Conservation (phyloP, 2,113 vertebrate species). For the Pteruthius melanotis region DNA sequence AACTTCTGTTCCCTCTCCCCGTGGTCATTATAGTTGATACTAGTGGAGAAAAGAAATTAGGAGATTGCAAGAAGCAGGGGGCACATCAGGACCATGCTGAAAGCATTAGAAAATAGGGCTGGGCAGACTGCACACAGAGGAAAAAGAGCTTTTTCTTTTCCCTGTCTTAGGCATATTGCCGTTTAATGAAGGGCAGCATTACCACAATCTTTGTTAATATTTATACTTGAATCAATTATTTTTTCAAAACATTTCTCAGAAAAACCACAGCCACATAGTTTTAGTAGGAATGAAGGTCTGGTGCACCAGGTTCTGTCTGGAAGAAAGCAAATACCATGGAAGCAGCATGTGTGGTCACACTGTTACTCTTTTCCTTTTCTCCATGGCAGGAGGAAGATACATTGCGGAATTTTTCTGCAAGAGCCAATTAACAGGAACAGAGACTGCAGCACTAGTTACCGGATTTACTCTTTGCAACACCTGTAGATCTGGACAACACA, state of each 20-base stretch:
- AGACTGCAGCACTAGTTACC: neutral
- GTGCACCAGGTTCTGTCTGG: neutral
- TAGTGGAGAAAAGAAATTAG: neutral
- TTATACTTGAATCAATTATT: neutral
- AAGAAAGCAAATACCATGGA: neutral
- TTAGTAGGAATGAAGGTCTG: neutral
- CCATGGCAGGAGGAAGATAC: neutral
- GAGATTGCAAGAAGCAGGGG: neutral
- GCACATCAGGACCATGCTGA: neutral
- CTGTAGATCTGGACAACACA: neutral
- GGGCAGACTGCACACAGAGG: neutral
- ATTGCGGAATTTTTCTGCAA: neutral
- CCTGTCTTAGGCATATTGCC: neutral
- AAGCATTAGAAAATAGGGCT: neutral
- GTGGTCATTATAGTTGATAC: neutral
- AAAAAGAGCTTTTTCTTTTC: neutral
- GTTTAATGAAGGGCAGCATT: neutral
- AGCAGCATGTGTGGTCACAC: neutral
- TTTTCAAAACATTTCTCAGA: neutral
- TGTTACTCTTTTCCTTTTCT: neutral
- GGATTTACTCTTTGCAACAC: neutral
- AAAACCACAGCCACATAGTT: neutral
- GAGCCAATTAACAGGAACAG: neutral
- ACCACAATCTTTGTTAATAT: neutral
- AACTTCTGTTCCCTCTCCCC: neutral